Evolutionary conservation across 2,113 vertebrate species (phyloP).

Genomic region (Hippopotamus amphibius): DNA sequence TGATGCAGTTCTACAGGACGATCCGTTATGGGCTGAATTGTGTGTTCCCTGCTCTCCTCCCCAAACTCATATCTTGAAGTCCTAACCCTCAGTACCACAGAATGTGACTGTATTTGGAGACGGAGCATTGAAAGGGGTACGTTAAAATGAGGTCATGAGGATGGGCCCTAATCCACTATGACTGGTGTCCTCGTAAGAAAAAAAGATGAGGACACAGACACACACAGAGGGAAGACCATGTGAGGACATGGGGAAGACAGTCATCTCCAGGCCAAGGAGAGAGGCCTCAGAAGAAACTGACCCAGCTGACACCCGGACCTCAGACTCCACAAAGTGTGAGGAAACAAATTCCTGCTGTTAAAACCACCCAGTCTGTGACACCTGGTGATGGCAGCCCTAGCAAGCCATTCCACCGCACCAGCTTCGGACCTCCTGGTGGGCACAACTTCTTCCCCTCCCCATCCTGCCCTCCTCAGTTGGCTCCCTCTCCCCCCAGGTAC

Average conservation of each 20-base stretch:
- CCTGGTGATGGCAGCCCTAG: not conserved
- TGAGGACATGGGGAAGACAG: not conserved
- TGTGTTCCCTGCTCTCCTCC: accelerated
- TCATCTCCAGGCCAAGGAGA: not conserved
- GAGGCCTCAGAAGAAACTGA: not conserved
- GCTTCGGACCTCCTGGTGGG: not conserved
- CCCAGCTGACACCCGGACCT: not conserved
- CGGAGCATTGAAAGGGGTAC: not conserved
- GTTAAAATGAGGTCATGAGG: not conserved
- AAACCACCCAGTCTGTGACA: not conserved
- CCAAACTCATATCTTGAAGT: not conserved
- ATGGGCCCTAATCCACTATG: not conserved
- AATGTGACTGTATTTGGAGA: not conserved
- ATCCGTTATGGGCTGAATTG: not conserved
- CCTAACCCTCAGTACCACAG: not conserved
- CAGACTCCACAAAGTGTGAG: not conserved
- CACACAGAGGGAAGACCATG: not conserved
- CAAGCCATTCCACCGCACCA: not conserved
- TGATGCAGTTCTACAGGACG: not conserved
- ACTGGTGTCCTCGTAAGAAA: not conserved
- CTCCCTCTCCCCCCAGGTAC: not conserved
- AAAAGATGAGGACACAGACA: not conserved
- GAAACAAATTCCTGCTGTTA: not conserved
- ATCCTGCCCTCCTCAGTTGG: not conserved
- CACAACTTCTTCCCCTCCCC: not conserved